Base-by-base conservation (phyloP, 2,113 vertebrate genomes). In the Mellivora capensis region DNA sequence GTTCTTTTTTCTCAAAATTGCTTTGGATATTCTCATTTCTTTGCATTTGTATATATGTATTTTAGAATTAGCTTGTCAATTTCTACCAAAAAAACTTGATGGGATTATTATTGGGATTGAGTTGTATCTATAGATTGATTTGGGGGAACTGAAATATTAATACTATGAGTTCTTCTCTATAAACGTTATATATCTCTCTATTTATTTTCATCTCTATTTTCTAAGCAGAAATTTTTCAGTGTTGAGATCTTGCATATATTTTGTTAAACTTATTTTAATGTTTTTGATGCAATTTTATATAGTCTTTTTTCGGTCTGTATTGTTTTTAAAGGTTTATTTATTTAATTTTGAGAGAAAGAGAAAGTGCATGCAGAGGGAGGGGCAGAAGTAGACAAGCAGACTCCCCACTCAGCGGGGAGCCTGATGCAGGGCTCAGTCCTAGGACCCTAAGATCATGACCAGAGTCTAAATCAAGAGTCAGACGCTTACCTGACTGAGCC, bases 131-230 rank as follows among this genome's bases (percentile, higher is more conserved):
- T 87, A 82, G n/a, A 62, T 93, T 18, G 76, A 2, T 62, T 87
- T 90, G 42, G 11, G 42, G 7, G 37, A 87, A 64, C 14, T 74
- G 25, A 52, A 79, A 82, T 87, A 21, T 69, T 87, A 90, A 39
- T 14, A 31, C 8, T 31, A 42, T 88, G 49, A 87, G 47, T 87
- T 69, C 23, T 86, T 64, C 42, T n/a, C 9, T 23, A 7, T 82
- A 72, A 90, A 88, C 27, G 47, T 57, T 12, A 8, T 54, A 4
- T 95, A 77, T 52, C 14, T 89, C 12, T 44, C 42, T 23, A 54
- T 87, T 77, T 84, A 91, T 84, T 90, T 76, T 93, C 49, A 69
- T 86, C 79, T 86, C 86, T 67, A 31, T 94, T 94, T 96, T 82
- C 37, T 86, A 34, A 86, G 47, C 76, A 83, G 8, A 90, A 84